Evolutionary conservation across 2,797 vertebrate genomes (phyloP).

Genomic region (Cuniculus paca): DNA sequence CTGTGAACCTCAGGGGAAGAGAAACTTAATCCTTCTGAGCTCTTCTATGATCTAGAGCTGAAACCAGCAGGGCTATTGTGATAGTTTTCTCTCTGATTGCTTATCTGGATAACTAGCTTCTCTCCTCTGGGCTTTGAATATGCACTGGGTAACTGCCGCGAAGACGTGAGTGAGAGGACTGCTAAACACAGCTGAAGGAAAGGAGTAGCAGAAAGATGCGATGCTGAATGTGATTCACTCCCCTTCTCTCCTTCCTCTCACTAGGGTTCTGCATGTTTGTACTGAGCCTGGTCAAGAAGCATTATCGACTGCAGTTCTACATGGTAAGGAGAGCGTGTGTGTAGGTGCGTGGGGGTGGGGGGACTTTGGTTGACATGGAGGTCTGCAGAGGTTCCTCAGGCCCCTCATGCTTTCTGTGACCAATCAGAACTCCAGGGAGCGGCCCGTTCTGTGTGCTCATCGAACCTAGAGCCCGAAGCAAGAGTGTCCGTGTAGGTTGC

Average conservation of each 20-base stretch:
- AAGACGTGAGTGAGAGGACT: slow-evolving; percentile 16
- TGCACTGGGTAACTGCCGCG: slow-evolving; percentile 9
- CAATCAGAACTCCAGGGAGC: background rate
- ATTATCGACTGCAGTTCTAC: slow-evolving; percentile 99
- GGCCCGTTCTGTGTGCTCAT: background rate
- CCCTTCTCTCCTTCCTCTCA: slow-evolving; percentile 60
- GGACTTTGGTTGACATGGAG: background rate
- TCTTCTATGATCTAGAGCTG: slow-evolving; percentile 5
- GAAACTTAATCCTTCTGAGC: background rate
- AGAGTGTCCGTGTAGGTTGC: background rate
- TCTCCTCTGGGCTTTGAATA: background rate
- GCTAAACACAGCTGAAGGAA: slow-evolving; percentile 31
- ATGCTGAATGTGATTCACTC: slow-evolving; percentile 32
- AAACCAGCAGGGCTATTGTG: background rate
- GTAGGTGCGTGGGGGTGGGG: background rate
- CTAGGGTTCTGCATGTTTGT: slow-evolving; percentile 99
- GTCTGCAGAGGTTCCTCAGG: background rate
- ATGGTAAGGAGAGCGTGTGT: slow-evolving; percentile 91
- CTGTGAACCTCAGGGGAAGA: background rate
- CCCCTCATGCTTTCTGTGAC: background rate
- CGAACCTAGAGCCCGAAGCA: background rate
- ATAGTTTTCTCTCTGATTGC: background rate
- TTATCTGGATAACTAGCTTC: slow-evolving; percentile 30
- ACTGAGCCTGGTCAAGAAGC: slow-evolving; percentile 99
- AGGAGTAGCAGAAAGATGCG: slow-evolving; percentile 34